Evolutionary conservation across 2,113 vertebrate species (phyloP), one percentile per base, ranked within the genome.

Genomic region (Trachemys scripta): DNA sequence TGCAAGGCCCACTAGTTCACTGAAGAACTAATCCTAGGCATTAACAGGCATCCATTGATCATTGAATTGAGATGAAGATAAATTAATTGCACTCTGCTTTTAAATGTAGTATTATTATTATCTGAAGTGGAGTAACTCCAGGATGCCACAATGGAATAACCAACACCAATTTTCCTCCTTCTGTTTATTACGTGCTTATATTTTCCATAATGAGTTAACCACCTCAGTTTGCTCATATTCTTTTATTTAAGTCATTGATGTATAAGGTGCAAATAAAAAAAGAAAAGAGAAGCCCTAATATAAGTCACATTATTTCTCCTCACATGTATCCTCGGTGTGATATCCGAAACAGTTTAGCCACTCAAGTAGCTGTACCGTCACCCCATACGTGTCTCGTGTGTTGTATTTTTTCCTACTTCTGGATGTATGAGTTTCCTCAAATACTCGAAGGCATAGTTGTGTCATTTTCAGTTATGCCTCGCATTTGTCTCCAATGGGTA

Each of bases 401-500:
- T 83, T 95, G 14, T 45, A 49, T 1, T 62, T 76, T 72, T 90
- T 79, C 50, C 78, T 38, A 88, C 10, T 24, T 92, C 9, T 35
- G 19, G 38, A 2, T 93, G 1, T 81, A 42, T 89, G 45, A 19
- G 53, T 4, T 62, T 79, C 35, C 65, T 57, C 7, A 20, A 20
- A 25, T n/a, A 19, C 22, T 11, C 45, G 20, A 50, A 84, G 51
- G 78, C 50, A n/a, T 27, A 90, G 6, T 80, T 19, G 17, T 92
- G 56, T 82, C 22, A 88, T 89, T 93, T 94, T 83, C 82, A 85
- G 50, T 59, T 78, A 38, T 35, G 75, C 5, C 54, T 82, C 20
- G 1, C 50, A 62, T 65, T 93, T 88, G 6, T 85, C 24, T 94
- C 0, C n/a, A 42, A 8, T 83, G 59, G 87, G 31, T 95, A 42